Evolutionary conservation across 2,888 invertebrate genomes (phyloP), one percentile per base, ranked within the genome.

Genomic region (Thymelicus acteon): DNA sequence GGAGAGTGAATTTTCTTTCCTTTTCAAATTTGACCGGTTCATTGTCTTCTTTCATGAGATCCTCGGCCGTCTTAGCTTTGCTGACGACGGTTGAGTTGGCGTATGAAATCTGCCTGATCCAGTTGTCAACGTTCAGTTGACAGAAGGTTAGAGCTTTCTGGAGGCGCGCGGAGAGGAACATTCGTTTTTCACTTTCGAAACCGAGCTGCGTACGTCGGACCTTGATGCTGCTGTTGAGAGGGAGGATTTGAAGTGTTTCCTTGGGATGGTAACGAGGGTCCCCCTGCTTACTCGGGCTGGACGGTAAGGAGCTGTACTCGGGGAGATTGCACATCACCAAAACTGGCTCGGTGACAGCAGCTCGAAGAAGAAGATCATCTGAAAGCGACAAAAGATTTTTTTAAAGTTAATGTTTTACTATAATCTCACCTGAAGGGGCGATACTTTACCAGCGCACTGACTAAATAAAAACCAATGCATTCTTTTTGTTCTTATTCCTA

Each of bases 101-200:
- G 83, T 94, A 94, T 73, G 94, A 94, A 82, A 95, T 95, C 88
- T 95, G 95, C 86, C 95, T 92, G 87, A 95, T 95, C 95, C 95
- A 95, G 87, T 92, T 94, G 89, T 95, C 95, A 85, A 95, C 95
- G 82, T 95, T 95, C 63, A 94, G 92, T 88, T 95, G 95, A 90
- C 96, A 96, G 90, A 95, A 95, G 77, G 95, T 94, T 81, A 96
- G 90, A 79, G 96, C 95, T 85, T 95, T 94, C 81, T 95, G 95
- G 74, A 95, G 94, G 75, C 95, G 93, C 74, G 95, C 94, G 74
- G 95, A 95, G 84, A 95, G 95, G 85, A 95, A 95, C 85, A 95
- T 94, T 72, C 95, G 88, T 77, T 95, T 95, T 78, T 96, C 95
- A 73, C 94, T 95, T 75, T 95, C 95, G 80, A 95, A 95, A 71